phyloP scores from a whole-genome alignment of 53 echinoderm and acorn worm species.

The Antedon mediterranea region DNA sequence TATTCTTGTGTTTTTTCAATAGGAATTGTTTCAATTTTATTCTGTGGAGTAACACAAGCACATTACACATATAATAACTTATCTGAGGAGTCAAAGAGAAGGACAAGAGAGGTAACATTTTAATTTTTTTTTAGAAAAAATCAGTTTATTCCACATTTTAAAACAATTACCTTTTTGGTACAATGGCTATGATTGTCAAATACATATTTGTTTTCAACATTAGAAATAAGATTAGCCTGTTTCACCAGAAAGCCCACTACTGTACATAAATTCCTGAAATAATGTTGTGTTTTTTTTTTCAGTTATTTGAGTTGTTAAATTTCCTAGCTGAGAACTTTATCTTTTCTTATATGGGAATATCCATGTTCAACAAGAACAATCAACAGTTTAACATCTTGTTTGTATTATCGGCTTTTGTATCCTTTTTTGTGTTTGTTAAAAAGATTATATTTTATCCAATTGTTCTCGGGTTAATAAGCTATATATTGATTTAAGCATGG shows the following conservation, averaged over 20 bases:
- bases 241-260: too few relatives aligned
- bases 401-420: conserved; percentile 79
- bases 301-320: conserved; percentile 71
- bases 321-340: conserved; percentile 96
- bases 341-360: conserved; percentile 97
- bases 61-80: conserved; percentile 97
- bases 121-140: background rate
- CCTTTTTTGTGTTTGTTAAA: conserved; percentile 27
- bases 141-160: too few relatives aligned
- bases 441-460: too few relatives aligned
- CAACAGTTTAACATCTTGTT: conserved; percentile 44
- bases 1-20: background rate
- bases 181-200: too few relatives aligned
- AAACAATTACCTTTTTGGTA: too few relatives aligned
- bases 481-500: too few relatives aligned
- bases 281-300: background rate
- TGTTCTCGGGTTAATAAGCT: too few relatives aligned
- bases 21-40: conserved; percentile 94
- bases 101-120: conserved; percentile 75
- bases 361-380: conserved; percentile 74
- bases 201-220: too few relatives aligned
- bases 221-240: too few relatives aligned
- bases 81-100: conserved; percentile 92
- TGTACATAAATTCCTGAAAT: too few relatives aligned
- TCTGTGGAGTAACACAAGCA: conserved; percentile 93